phyloP scores from a whole-genome alignment of 2,113 vertebrate species.

The Proteles cristata region DNA sequence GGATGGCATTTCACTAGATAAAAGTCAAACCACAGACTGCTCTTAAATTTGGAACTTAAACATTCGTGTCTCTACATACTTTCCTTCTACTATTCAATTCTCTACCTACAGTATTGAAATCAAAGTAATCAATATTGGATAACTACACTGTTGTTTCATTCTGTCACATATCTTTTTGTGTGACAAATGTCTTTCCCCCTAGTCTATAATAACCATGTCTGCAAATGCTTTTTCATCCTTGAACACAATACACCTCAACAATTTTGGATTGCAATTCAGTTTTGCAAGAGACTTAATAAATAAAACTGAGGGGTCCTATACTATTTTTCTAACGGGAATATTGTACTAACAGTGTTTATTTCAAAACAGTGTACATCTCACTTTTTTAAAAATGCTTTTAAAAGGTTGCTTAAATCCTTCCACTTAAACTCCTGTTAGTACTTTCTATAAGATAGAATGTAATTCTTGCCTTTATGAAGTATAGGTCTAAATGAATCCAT shows the following conservation, averaged over 20 bases:
- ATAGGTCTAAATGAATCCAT: neutral
- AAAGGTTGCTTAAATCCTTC: slow-evolving; percentile 30
- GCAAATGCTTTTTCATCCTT: neutral
- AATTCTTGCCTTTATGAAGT: slow-evolving; percentile 38
- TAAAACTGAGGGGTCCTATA: neutral
- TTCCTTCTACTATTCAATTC: slow-evolving; percentile 29
- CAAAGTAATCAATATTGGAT: neutral
- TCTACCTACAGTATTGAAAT: neutral
- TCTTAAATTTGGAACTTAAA: slow-evolving; percentile 44
- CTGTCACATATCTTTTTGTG: neutral
- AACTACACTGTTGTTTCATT: neutral
- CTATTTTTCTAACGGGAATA: slow-evolving; percentile 37
- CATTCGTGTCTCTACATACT: neutral
- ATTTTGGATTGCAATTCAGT: slow-evolving; percentile 33
- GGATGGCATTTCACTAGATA: slow-evolving; percentile 5
- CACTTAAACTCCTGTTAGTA: slow-evolving; percentile 21
- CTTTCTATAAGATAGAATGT: neutral
- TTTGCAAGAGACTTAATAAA: slow-evolving; percentile 27
- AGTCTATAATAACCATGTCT: slow-evolving; percentile 24
- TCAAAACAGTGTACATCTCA: slow-evolving; percentile 14
- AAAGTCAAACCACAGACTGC: slow-evolving; percentile 20
- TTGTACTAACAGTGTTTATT: neutral
- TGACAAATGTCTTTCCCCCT: neutral
- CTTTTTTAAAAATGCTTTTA: slow-evolving; percentile 11
- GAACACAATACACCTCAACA: neutral